Percentiles rank a stretch among this genome's conserved stretches.
These are phyloP conservation scores for Macroglossus sobrinus DNA, from an alignment of 2,113 vertebrate species.

Conservation along the genomic window DNA sequence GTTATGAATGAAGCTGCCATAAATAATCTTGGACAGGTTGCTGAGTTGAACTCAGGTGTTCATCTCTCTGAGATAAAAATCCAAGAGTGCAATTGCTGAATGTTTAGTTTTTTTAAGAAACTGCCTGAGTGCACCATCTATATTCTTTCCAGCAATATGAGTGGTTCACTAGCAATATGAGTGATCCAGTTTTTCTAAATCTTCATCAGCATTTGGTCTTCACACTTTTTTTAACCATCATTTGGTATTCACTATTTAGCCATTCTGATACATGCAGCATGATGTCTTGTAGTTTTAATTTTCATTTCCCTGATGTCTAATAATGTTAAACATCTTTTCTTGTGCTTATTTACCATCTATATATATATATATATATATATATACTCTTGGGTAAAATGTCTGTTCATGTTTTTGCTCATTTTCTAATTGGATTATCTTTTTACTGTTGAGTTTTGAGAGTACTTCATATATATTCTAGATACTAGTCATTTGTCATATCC, in stretches of 20 bases:
- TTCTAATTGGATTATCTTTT: conserved; percentile 3
- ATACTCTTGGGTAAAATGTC: neutral
- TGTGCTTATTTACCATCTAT: neutral
- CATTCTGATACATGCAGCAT: neutral
- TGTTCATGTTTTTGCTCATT: conserved; percentile 1
- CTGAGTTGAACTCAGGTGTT: neutral
- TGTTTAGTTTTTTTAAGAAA: conserved; percentile 23
- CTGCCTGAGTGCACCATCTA: neutral
- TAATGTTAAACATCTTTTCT: conserved; percentile 23
- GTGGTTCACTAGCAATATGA: neutral
- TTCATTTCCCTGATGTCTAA: neutral
- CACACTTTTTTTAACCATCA: neutral
- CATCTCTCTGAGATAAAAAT: conserved; percentile 10
- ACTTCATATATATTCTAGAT: neutral
- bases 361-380: neutral
- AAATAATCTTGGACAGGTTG: neutral
- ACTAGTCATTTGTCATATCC: neutral
- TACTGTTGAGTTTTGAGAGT: neutral
- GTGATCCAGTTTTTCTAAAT: neutral
- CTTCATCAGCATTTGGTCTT: neutral
- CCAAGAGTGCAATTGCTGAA: neutral
- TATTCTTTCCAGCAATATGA: neutral
- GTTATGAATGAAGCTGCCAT: neutral
- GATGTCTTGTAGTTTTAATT: neutral
- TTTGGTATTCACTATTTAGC: neutral